phyloP scores from a whole-genome alignment of 2,797 vertebrate species.

The Varecia variegata region DNA sequence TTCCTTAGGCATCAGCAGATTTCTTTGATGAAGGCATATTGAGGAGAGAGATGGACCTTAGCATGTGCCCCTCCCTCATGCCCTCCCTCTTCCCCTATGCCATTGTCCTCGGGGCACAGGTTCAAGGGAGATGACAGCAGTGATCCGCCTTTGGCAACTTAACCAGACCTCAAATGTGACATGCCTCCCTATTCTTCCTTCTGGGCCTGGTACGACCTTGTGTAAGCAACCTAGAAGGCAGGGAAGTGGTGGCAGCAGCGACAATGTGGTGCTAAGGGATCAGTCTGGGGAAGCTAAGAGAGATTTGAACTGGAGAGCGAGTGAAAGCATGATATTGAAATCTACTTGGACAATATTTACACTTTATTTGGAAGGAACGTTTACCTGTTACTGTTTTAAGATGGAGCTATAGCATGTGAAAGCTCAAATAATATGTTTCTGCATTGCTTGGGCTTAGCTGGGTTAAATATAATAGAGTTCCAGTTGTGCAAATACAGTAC shows the following conservation, averaged over 20 bases:
- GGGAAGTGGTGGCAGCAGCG: no score
- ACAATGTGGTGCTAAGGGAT: not conserved
- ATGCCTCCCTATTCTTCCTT: rapidly evolving
- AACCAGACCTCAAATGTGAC: not conserved
- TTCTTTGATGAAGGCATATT: not conserved
- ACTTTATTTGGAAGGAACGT: not conserved
- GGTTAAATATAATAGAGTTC: not conserved
- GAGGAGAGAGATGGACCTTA: no score
- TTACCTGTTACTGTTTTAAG: not conserved
- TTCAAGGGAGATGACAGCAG: not conserved
- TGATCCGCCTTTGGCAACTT: not conserved
- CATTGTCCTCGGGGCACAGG: rapidly evolving
- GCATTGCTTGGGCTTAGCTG: not conserved
- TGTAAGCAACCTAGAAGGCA: not conserved
- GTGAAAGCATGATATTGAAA: not conserved
- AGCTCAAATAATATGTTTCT: not conserved
- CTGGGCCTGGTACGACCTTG: not conserved
- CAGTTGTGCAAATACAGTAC: not conserved
- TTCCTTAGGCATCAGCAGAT: not conserved
- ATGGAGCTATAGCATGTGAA: not conserved
- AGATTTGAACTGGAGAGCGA: not conserved
- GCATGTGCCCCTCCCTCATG: rapidly evolving
- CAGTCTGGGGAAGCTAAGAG: rapidly evolving
- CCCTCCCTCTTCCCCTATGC: not conserved
- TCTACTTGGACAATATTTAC: not conserved